Base-by-base conservation (phyloP, 2,888 invertebrate species). In the Myopa testacea region DNA sequence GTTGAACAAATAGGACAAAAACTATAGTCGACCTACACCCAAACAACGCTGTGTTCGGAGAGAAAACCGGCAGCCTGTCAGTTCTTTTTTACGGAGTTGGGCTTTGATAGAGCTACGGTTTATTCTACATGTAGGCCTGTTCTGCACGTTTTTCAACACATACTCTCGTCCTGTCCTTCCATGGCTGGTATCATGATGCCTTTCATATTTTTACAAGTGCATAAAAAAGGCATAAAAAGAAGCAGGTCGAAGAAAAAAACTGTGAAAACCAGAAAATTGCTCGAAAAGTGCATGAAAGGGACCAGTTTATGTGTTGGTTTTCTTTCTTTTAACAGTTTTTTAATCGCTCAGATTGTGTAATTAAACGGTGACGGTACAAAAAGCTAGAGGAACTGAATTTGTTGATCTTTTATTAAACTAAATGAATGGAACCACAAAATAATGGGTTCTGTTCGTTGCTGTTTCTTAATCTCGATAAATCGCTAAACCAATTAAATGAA, bases 281-380 rank as follows among this genome's bases (percentile, higher is more conserved):
- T 58, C 40, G 38, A 58, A 70, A 60, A 38, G 62, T 19, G 50
- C 69, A 55, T 62, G 69, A 68, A 68, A 68, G 19, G 68, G 58
- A 70, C 50, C 45, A 50, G 34, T 58, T 76, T 60, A 34, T 34
- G 40, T 38, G 45, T 38, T 19, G 19, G 68, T 58, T 68, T 68
- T 40, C 68, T 40, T 58, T 62, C 38, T 60, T 62, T 45, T 45
- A n/a, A 45, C 67, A n/a, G 69, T 69, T 75, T 70, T 63, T 26
- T 76, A 70, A 70, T 2, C 69, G 76, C 68, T 50, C 50, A 8
- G 50, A 50, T 78, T 78, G 73, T 74, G 60, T 71, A 73, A 74
- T 74, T 68, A 70, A 76, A 69, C 55, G 58, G 50, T 71, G 52
- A 45, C 6, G 10, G 45, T 10, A 45, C 45, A 6, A 45, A 45